Base-by-base conservation (phyloP, 2,888 invertebrate genomes). In the Ornithoptera priamus region DNA sequence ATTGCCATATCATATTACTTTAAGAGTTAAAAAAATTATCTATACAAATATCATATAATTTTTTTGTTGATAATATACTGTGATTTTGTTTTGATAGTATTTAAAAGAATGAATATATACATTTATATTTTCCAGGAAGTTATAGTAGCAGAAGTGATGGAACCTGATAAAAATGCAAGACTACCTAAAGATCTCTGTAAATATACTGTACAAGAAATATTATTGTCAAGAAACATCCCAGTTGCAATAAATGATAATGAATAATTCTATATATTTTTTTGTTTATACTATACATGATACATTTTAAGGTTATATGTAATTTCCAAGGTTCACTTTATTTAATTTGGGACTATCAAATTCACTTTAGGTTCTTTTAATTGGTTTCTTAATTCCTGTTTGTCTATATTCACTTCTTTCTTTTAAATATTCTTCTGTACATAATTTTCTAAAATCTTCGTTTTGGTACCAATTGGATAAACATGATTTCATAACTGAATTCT, bases 391-490 rank as follows among this genome's bases (percentile, higher is more conserved):
- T 3, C 98, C 98, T 62, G 97, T 97, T 80, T 93, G 93, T 82
- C 98, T 94, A 79, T 95, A 99, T 86, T 97, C 96, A 74, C 95
- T 94, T 79, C 98, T 93, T 81, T 97, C 96, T 30, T 94, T 85
- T 71, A 99, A 90, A 89, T 98, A 99, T 80, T 97, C 94, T 77
- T 96, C 93, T 73, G 93, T 96, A 78, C 97, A 97, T 75, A 94
- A 84, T 67, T 94, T 93, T 79, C 93, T 94, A 81, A 98, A 97
- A 0, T 93, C 94, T 73, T 96, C 94, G 88, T 98, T 94, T 72
- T 93, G 80, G 81, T 96, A 98, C 98, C 97, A 98, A 59, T 84
- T 88, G 0, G 92, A 84, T 2, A 97, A 89, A 81, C 98, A 98
- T 0, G 93, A 91, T 85, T 95, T 96, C 36, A 98, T 84, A 0